Conservation (phyloP, 2,888 invertebrate species). For the Chaitophorus viminalis region DNA sequence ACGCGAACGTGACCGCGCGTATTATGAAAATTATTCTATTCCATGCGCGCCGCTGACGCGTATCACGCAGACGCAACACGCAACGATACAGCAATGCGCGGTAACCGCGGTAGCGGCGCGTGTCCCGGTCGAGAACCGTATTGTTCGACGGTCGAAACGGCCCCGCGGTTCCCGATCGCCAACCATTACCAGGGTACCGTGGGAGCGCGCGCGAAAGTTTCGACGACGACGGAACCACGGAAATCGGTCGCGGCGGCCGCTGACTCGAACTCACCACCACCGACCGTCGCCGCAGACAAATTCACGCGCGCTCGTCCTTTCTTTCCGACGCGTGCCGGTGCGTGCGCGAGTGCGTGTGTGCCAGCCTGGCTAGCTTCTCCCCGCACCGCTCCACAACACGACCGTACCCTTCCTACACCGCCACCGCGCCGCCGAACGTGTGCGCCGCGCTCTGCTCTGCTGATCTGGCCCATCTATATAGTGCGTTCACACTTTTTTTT, state of each 20-base stretch:
- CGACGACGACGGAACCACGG: too few relatives aligned
- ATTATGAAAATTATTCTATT: background rate
- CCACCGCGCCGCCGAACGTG: slow-evolving; percentile 6
- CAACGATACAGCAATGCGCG: background rate
- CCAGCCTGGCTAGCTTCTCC: slow-evolving; percentile 15
- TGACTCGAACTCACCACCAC: background rate
- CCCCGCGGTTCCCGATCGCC: background rate
- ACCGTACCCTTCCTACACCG: background rate
- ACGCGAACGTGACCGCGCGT: background rate
- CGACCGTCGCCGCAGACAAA: background rate
- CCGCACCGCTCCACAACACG: background rate
- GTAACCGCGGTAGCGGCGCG: slow-evolving; percentile 17
- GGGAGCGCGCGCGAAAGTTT: slow-evolving; percentile 6
- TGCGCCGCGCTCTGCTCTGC: slow-evolving; percentile 38
- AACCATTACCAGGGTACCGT: background rate
- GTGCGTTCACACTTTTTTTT: slow-evolving; percentile 31
- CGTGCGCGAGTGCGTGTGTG: slow-evolving; percentile 48
- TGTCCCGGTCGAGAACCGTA: background rate
- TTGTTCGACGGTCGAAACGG: too few relatives aligned
- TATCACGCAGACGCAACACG: too few relatives aligned
- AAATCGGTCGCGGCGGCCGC: background rate
- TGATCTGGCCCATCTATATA: slow-evolving; percentile 56
- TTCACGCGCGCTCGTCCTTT: background rate
- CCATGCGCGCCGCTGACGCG: background rate
- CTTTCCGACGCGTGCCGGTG: background rate